These are phyloP conservation scores for Sarcophaga peregrina DNA, from an alignment of 1,140 invertebrate genomes.

Conservation along the genomic window DNA sequence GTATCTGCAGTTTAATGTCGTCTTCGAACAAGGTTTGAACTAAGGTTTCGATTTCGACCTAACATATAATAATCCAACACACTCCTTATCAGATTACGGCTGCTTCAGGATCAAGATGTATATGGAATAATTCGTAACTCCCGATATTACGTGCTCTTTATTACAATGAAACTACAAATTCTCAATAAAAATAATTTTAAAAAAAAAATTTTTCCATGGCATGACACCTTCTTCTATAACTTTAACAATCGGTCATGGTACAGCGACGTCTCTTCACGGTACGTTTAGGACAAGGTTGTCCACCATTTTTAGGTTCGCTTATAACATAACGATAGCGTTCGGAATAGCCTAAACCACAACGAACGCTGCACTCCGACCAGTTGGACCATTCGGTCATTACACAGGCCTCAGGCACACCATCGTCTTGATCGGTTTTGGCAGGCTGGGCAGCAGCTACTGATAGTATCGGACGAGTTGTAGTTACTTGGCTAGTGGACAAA, in stretches of 20 bases:
- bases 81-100: no score
- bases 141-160: no score
- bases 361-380: slow-evolving; percentile 80
- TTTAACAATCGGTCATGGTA: slow-evolving; percentile 46
- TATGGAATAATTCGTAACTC: no score
- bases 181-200: no score
- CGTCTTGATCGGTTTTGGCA: not conserved
- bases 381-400: slow-evolving; percentile 77
- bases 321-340: slow-evolving; percentile 63
- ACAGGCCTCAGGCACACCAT: slow-evolving; percentile 67
- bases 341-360: slow-evolving; percentile 69
- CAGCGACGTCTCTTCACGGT: slow-evolving; percentile 70
- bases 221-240: no score
- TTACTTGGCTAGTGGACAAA: slow-evolving; percentile 31
- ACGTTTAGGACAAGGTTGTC: slow-evolving; percentile 75
- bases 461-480: slow-evolving; percentile 17
- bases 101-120: no score
- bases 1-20: no score
- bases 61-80: no score
- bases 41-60: no score
- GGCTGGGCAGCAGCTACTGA: not conserved
- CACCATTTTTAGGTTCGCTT: slow-evolving; percentile 75
- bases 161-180: no score
- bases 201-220: no score
- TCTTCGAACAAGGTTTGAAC: no score